phyloP scores from a whole-genome alignment of 1,140 invertebrate species.

The Papilio polyxenes region DNA sequence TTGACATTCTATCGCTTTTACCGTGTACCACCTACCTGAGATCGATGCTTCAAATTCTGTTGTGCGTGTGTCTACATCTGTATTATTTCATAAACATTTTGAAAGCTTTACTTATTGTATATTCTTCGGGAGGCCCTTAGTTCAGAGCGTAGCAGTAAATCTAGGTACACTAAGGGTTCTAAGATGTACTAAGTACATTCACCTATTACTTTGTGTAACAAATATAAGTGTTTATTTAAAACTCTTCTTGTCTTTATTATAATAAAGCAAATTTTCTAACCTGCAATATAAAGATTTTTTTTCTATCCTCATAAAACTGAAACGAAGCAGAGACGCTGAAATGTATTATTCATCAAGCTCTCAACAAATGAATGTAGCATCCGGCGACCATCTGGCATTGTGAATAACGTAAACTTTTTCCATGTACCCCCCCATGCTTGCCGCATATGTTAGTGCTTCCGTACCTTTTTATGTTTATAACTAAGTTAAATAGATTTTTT shows the following conservation, averaged over 20 bases:
- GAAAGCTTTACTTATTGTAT: background rate
- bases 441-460: constrained; percentile 10
- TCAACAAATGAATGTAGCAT: constrained; percentile 24
- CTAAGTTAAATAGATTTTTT: constrained; percentile 16
- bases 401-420: constrained; percentile 24
- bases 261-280: constrained; percentile 2
- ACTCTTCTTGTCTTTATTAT: background rate
- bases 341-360: constrained; percentile 26
- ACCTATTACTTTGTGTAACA: too few relatives aligned
- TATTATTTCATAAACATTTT: background rate
- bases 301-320: constrained; percentile 21
- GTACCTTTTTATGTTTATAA: constrained; percentile 21
- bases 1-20: constrained; percentile 29
- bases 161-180: too few relatives aligned
- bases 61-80: background rate
- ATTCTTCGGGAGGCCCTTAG: background rate
- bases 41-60: background rate
- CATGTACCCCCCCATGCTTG: background rate
- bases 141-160: too few relatives aligned
- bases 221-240: too few relatives aligned
- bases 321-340: constrained; percentile 9
- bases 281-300: background rate
- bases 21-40: background rate
- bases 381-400: constrained; percentile 25
- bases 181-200: too few relatives aligned